phyloP scores from a whole-genome alignment of 2,113 vertebrate species.

The Cyprinus carpio region DNA sequence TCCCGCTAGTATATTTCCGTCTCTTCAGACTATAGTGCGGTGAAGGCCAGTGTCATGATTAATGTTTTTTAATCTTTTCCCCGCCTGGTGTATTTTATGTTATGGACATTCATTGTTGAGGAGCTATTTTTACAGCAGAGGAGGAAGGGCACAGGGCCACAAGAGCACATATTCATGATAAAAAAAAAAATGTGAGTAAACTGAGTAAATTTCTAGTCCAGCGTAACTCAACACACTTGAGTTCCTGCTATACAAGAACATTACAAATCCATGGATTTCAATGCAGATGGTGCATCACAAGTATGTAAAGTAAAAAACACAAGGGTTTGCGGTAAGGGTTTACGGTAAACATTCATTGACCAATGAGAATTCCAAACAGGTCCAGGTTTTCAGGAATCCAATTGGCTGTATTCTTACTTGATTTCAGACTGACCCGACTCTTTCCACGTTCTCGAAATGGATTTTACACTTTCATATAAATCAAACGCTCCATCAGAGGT shows the following conservation, averaged over 20 bases:
- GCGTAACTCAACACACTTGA: not conserved
- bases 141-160: slow-evolving; percentile 56
- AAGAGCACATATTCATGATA: slow-evolving; percentile 58
- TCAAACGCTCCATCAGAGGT: not conserved
- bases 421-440: not conserved
- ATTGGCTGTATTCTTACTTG: not conserved
- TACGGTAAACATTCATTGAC: not conserved
- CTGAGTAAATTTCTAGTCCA: not conserved
- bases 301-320: not conserved
- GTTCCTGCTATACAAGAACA: not conserved
- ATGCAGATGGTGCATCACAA: not conserved
- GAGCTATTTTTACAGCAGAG: slow-evolving; percentile 67
- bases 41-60: slow-evolving; percentile 62
- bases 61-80: slow-evolving; percentile 59
- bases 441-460: not conserved
- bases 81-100: slow-evolving; percentile 63
- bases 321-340: no score
- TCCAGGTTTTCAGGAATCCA: not conserved
- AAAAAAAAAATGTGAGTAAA: slow-evolving; percentile 46
- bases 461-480: slow-evolving; percentile 36
- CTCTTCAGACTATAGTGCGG: slow-evolving; percentile 51
- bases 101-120: slow-evolving; percentile 62
- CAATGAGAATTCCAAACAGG: not conserved
- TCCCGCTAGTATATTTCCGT: slow-evolving; percentile 30
- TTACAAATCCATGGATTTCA: no score